Evolutionary conservation across 2,797 vertebrate genomes (phyloP), one percentile per base, ranked within the genome.

Genomic region (Lepus townsendii): DNA sequence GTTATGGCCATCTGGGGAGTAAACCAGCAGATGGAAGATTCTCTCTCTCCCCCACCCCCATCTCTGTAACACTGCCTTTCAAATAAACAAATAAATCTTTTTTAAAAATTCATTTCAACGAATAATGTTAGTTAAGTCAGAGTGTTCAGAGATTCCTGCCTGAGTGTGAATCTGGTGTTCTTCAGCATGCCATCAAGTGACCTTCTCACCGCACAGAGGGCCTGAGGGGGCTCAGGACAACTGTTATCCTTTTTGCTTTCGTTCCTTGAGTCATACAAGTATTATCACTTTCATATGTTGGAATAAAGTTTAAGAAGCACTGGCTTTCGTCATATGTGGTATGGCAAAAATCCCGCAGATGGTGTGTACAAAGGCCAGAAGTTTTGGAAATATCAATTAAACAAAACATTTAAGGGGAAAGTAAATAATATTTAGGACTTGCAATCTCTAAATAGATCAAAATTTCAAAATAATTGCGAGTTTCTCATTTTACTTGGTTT

Each of bases 271-370:
- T 63, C 27, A 14, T 63, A 80, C n/a, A 50, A 65, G 88, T 77
- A 42, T 50, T 66, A 47, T 60, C 65, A 76, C 66, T 90, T 91
- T 96, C 26, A 24, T 66, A n/a, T 32, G 11, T 3, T 79, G 14
- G 42, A 50, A 93, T 71, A 77, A 87, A 68, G n/a, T 90, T 84
- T 76, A 54, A 26, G 52, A 94, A 66, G 12, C 32, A 8, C 68
- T 19, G 1, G 30, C 73, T 0, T 47, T 27, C 4, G 14, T 35
- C 27, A 52, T 69, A 57, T 0, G 7, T 69, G 22, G 2, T 27
- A 1, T 75, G 32, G 32, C 19, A 42, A 83, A 93, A 83, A 35
- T 30, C 50, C 78, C 26, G 16, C 17, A 47, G 42, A 72, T 5
- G 9, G 5, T 47, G 3, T 66, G 7, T n/a, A 7, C 71, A 71